phyloP scores from a whole-genome alignment of 2,888 invertebrate genomes.

The Nymphalis c-album region DNA sequence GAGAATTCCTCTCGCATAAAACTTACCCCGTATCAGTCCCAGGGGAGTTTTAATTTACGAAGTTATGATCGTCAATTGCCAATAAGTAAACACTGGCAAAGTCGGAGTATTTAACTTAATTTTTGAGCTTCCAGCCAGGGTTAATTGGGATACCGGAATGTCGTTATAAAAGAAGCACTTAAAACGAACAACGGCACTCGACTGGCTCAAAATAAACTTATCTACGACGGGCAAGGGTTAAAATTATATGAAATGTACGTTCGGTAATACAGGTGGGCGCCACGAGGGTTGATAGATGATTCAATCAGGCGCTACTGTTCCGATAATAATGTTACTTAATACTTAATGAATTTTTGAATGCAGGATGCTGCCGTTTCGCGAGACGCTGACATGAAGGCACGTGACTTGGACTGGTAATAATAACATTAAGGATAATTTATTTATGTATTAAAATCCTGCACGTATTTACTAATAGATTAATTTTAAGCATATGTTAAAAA shows the following conservation, averaged over 20 bases:
- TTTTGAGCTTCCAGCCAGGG: conserved; percentile 75
- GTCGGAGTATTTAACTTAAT: conserved; percentile 80
- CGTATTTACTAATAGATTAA: too few relatives aligned
- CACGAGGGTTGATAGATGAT: conserved; percentile 66
- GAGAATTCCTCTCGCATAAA: conserved; percentile 42
- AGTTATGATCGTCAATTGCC: conserved; percentile 71
- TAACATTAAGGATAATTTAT: neutral
- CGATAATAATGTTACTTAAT: conserved; percentile 69
- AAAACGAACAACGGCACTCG: conserved; percentile 69
- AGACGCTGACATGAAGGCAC: neutral
- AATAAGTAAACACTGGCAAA: conserved; percentile 75
- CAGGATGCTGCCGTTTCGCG: conserved; percentile 32
- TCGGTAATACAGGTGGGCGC: conserved; percentile 71
- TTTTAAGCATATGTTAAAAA: too few relatives aligned
- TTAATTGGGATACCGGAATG: conserved; percentile 77
- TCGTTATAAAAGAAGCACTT: conserved; percentile 81
- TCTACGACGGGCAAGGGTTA: conserved; percentile 78
- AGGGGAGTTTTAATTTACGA: conserved; percentile 65
- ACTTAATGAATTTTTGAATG: conserved; percentile 73
- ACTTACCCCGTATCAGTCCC: conserved; percentile 52
- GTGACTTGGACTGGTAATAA: neutral
- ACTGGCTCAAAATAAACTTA: conserved; percentile 80
- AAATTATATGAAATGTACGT: conserved; percentile 70
- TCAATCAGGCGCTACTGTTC: conserved; percentile 72
- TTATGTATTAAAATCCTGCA: too few relatives aligned